These are phyloP conservation scores for Nibea coibor DNA, from an alignment of 2,113 vertebrate genomes.

Conservation along the genomic window DNA sequence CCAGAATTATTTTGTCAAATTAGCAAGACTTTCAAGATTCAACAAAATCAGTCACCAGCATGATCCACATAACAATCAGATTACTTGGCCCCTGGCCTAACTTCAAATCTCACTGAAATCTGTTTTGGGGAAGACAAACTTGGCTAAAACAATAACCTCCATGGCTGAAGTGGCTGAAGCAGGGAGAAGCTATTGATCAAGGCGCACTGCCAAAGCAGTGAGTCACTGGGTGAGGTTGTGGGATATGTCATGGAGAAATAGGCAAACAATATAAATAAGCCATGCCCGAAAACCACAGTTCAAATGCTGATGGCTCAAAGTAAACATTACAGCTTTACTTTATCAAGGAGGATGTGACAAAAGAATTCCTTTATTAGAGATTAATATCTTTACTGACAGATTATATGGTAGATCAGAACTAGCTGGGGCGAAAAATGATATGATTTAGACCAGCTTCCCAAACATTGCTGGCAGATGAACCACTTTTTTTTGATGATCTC, in stretches of 20 bases:
- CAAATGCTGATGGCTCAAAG: background rate
- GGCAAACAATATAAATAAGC: background rate
- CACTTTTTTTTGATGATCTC: background rate
- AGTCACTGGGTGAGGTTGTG: slow-evolving; percentile 12
- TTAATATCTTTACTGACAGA: background rate
- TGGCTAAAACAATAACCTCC: background rate
- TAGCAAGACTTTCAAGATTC: background rate
- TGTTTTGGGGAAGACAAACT: background rate
- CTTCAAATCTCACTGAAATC: background rate
- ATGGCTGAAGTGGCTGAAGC: background rate
- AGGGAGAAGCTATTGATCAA: background rate
- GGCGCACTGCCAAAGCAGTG: background rate
- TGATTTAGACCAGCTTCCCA: no score
- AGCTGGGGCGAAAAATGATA: background rate
- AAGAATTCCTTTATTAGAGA: background rate
- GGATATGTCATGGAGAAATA: background rate
- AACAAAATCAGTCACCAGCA: background rate
- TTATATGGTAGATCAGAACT: background rate
- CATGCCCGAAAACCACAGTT: slow-evolving; percentile 2
- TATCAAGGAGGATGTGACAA: background rate
- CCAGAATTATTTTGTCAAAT: background rate
- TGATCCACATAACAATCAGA: no score
- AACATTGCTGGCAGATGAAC: background rate
- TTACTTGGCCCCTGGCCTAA: background rate
- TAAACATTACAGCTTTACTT: slow-evolving; percentile 5